A percentile compares a stretch with the other conserved stretches of the same genome.
Conservation (phyloP, 1,140 invertebrate species). For the Harpegnathos saltator region DNA sequence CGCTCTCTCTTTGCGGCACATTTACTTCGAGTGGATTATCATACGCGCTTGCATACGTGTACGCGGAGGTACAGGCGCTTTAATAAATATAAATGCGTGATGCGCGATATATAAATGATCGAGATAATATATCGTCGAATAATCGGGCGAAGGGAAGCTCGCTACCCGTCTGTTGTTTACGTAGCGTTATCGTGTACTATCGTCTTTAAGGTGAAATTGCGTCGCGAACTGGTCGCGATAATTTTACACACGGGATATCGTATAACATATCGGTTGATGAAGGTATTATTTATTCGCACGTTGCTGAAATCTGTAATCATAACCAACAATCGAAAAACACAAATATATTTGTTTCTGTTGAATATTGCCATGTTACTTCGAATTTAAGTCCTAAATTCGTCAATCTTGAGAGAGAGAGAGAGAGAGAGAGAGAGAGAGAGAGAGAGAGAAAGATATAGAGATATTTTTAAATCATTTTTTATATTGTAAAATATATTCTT, state of each 20-base stretch:
- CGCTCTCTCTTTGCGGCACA: conserved; percentile 25
- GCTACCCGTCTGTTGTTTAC: background rate
- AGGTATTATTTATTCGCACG: too few relatives aligned
- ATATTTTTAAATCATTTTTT: background rate
- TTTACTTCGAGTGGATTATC: conserved; percentile 41
- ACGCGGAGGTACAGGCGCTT: background rate
- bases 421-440: background rate
- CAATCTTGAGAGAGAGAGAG: background rate
- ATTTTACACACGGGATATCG: background rate
- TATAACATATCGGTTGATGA: too few relatives aligned
- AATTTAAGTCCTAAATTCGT: too few relatives aligned
- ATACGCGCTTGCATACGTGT: background rate
- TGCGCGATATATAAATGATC: conserved; percentile 29
- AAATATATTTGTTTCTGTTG: too few relatives aligned
- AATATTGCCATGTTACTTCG: too few relatives aligned
- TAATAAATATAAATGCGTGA: conserved; percentile 33
- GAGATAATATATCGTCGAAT: conserved; percentile 1
- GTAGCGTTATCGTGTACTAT: background rate
- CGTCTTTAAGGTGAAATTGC: conserved; percentile 9
- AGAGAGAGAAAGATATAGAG: background rate
- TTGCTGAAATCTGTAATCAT: too few relatives aligned
- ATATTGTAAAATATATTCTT: too few relatives aligned
- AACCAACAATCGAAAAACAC: too few relatives aligned
- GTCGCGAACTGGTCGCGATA: conserved; percentile 28
- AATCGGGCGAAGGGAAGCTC: background rate